phyloP scores from a whole-genome alignment of 2,888 invertebrate species.

The Ryuthela nishihirai region DNA sequence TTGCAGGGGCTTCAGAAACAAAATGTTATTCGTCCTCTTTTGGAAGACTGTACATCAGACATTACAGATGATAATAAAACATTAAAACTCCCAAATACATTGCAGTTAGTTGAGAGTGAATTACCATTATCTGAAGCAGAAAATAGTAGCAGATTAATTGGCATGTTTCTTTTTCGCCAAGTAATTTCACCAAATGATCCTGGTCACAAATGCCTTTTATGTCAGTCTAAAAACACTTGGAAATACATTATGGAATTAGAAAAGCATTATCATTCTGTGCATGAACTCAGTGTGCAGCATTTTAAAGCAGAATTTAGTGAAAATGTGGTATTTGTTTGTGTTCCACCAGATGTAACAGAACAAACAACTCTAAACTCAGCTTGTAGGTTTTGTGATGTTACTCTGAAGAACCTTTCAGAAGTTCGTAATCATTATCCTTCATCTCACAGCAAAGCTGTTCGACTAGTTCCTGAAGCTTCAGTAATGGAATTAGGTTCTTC shows the following conservation, averaged over 20 bases:
- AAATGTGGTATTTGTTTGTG: slow-evolving; percentile 43
- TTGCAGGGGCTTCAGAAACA: too few species aligned
- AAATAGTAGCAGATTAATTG: slow-evolving; percentile 28
- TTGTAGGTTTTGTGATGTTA: slow-evolving; percentile 43
- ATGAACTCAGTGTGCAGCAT: slow-evolving; percentile 41
- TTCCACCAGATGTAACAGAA: slow-evolving; percentile 41
- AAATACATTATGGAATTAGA: slow-evolving; percentile 35
- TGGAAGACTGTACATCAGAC: slow-evolving; percentile 7
- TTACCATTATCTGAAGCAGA: slow-evolving; percentile 36
- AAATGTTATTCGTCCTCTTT: not conserved
- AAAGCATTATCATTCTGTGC: slow-evolving; percentile 40
- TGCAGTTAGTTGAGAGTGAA: slow-evolving; percentile 37
- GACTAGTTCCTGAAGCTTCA: slow-evolving; percentile 41
- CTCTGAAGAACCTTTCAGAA: slow-evolving; percentile 40
- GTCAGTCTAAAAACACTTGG: slow-evolving; percentile 35
- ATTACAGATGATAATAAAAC: slow-evolving; percentile 10
- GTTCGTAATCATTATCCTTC: slow-evolving; percentile 42
- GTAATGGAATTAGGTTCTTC: slow-evolving; percentile 37
- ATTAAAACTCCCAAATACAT: slow-evolving; percentile 32
- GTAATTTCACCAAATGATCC: slow-evolving; percentile 40
- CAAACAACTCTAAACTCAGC: slow-evolving; percentile 41
- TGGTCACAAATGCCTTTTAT: slow-evolving; percentile 38
- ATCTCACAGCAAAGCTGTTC: slow-evolving; percentile 39
- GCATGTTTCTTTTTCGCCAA: slow-evolving; percentile 40
- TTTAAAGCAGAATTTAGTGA: slow-evolving; percentile 43